A percentile compares a stretch with the other conserved stretches of the same genome.
phyloP scores from a whole-genome alignment of 2,888 invertebrate species.

The Hirtodrosophila trivittata region DNA sequence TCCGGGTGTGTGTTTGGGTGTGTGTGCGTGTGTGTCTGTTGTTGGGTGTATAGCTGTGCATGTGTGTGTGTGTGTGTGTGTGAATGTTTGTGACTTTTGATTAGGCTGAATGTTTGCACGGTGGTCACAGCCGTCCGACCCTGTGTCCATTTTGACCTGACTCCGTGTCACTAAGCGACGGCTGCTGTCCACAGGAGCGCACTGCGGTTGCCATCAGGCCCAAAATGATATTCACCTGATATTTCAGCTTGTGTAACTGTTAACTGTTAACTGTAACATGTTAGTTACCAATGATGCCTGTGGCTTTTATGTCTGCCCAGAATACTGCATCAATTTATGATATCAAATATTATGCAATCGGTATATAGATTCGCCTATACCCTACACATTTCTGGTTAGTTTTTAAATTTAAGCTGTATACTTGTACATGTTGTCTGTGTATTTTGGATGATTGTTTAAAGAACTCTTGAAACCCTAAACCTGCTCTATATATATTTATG shows the following conservation, averaged over 20 bases:
- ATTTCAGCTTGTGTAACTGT: too few relatives aligned
- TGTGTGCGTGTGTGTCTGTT: constrained; percentile 11
- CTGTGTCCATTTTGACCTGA: constrained; percentile 45
- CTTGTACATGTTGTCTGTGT: too few relatives aligned
- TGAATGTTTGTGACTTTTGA: constrained; percentile 71
- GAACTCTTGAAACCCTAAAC: not conserved
- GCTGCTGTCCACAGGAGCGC: constrained; percentile 30
- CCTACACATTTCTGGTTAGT: too few relatives aligned
- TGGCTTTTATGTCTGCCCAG: too few relatives aligned
- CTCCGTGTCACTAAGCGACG: constrained; percentile 11
- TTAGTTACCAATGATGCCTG: too few relatives aligned
- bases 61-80: constrained; percentile 14
- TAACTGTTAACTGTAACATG: too few relatives aligned
- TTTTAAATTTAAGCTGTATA: too few relatives aligned
- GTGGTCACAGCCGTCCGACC: constrained; percentile 57
- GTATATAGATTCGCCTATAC: too few relatives aligned
- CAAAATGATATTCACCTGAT: constrained; percentile 14
- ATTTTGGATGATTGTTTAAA: too few relatives aligned
- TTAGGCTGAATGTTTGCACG: constrained; percentile 73
- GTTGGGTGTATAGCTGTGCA: not conserved
- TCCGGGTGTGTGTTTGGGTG: not conserved
- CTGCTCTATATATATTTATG: not conserved
- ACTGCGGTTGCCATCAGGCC: constrained; percentile 24
- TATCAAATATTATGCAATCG: too few relatives aligned
- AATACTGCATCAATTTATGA: too few relatives aligned